These are phyloP conservation scores for Xanthostigma xanthostigma DNA, from an alignment of 2,888 invertebrate genomes.

Conservation along the genomic window DNA sequence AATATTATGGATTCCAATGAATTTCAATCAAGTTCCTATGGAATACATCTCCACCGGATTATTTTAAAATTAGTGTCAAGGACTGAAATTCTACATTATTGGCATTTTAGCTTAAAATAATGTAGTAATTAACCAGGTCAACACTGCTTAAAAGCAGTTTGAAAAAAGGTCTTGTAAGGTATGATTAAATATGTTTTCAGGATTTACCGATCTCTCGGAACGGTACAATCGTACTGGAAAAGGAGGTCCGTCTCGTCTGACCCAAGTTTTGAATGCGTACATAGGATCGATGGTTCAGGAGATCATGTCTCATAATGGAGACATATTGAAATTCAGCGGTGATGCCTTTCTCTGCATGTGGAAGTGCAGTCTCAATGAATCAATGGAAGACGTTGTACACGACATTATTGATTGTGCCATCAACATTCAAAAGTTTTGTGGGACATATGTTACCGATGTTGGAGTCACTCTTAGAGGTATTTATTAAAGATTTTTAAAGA, in stretches of 20 bases:
- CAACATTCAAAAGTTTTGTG: conserved; percentile 49
- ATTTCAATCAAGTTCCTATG: too few species aligned
- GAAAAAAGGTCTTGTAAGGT: neutral
- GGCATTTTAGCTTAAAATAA: neutral
- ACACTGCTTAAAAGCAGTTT: too few species aligned
- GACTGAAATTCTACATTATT: neutral
- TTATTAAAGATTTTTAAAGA: neutral
- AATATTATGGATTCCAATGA: too few species aligned
- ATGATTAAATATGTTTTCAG: conserved; percentile 21
- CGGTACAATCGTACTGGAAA: conserved; percentile 46
- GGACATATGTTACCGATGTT: conserved; percentile 42
- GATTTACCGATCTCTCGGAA: conserved; percentile 49
- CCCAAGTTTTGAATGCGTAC: conserved; percentile 52
- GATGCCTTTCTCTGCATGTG: conserved; percentile 53
- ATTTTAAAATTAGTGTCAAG: neutral
- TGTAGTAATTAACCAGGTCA: too few species aligned
- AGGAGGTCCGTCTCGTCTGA: conserved; percentile 54
- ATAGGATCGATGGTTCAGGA: conserved; percentile 58
- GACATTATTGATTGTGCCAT: conserved; percentile 52
- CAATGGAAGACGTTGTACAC: conserved; percentile 44
- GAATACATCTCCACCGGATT: too few species aligned
- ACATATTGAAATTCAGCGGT: conserved; percentile 51
- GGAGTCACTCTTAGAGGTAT: conserved; percentile 42
- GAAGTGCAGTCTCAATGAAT: conserved; percentile 36
- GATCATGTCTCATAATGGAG: conserved; percentile 46